Base-by-base conservation (phyloP, 2,888 invertebrate species). In the Drosophila borealis region DNA sequence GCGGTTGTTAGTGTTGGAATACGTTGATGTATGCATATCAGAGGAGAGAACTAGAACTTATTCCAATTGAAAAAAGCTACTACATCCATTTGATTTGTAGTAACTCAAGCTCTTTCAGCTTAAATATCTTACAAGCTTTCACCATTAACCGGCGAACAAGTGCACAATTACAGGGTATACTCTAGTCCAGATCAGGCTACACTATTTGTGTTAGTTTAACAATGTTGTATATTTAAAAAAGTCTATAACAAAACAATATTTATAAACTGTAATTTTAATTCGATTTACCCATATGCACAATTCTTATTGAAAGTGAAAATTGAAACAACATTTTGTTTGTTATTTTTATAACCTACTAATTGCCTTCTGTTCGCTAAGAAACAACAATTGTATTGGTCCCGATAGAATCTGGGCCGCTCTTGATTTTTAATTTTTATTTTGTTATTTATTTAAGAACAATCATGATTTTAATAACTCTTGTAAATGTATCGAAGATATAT, bases 221-320 rank as follows among this genome's bases (percentile, higher is more conserved):
- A n/a, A 4, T 49, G n/a, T 56, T 56, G 63, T 63, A 63, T 63
- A 63, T 56, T 56, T 63, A 41, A 56, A 56, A 51, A 67, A 55
- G 55, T 41, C 6, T 19, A 45, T 21, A 55, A 42, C 48, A 62
- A 49, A 11, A 45, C 36, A 53, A 25, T 37, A 55, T 65, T 42
- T 59, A 59, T 57, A 53, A 65, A 54, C 53, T 68, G 57, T 48
- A 53, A 59, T 49, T 49, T 53, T 42, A 68, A 68, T 68, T 48
- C 57, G 49, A 10, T 44, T 49, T 54, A 29, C 37, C 56, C 51
- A 65, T 66, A 49, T 29, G 60, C 33, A 19, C 10, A 53, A 61
- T 61, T 61, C 48, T 14, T 10, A 5, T 39, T 19, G 45, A 60
- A 62, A 48, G 19, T 49, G 45, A 46, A 56, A 49, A 44, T 57